Base-by-base conservation (phyloP, 1,140 invertebrate genomes). In the Pseudomyrmex dendroicus region DNA sequence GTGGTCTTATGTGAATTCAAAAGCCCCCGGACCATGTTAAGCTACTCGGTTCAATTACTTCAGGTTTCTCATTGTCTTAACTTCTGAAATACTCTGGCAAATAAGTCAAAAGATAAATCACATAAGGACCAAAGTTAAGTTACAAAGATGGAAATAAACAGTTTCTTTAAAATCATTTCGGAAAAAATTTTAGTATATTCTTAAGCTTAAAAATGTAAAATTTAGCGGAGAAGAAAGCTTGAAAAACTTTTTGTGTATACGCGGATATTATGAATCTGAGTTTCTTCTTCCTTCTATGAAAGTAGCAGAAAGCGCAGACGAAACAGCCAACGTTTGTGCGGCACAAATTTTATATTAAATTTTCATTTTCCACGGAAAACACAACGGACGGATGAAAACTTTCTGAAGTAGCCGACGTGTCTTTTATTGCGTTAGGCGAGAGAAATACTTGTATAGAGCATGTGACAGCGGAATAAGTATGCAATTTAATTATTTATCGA, bases 261-360 rank as follows among this genome's bases (percentile, higher is more conserved):
- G 22, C 20, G 64, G 15, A 54, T 56, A 77, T 64, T 22, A 76
- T 52, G 8, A 8, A 22, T n/a, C n/a, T 4, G 17, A 66, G 22
- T 56, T 68, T 57, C 48, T 59, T 57, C 20, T 68, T 2, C 64
- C 46, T 64, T 35, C 64, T 78, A 15, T 44, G 54, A 59, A 70
- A 67, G 74, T 67, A 56, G 64, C n/a, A 13, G 64, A 48, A 22
- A 70, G 54, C 63, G 35, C 35, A 20, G 15, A 59, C 35, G 15
- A n/a, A 48, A 44, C 20, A 20, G 54, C 35, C 54, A 44, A 25
- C 76, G 72, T 80, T 35, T 72, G 66, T 80, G 66, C 54, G 57
- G 54, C 66, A 70, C 64, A 80, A 80, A 80, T 80, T 80, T 80
- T 80, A 80, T 80, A 80, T 80, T 80, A 80, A 80, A 80, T 80